phyloP scores from a whole-genome alignment of 30 jellyfish, hydroid and myxozoan genomes.

The Haliclystus octoradiatus region DNA sequence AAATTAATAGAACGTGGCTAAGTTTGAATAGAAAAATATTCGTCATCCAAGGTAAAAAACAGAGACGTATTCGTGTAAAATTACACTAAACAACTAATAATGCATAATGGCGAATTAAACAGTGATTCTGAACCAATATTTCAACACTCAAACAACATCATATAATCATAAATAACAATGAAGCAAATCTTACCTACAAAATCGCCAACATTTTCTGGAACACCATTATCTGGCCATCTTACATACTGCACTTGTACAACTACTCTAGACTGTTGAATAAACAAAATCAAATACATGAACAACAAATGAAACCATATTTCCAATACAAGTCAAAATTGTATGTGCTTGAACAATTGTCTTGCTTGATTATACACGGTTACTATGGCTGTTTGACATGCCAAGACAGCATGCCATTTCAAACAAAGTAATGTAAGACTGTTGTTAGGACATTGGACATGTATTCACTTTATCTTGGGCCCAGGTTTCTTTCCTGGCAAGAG shows the following conservation, averaged over 20 bases:
- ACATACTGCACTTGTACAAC: slow-evolving; percentile 79
- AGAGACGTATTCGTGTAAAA: not conserved
- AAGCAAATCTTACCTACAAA: slow-evolving; percentile 50
- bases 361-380: too few species aligned
- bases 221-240: slow-evolving; percentile 86
- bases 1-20: not conserved
- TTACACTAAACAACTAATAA: not conserved
- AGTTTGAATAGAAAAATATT: not conserved
- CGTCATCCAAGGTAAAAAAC: not conserved
- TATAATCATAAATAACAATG: too few species aligned
- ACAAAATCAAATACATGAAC: not conserved
- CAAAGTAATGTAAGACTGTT: too few species aligned
- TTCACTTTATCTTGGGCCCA: too few species aligned
- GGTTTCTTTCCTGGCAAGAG: too few species aligned
- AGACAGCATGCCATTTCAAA: too few species aligned
- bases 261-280: slow-evolving; percentile 43
- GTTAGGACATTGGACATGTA: too few species aligned
- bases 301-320: too few species aligned
- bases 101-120: not conserved
- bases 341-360: too few species aligned
- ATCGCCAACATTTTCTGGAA: slow-evolving; percentile 57
- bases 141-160: not conserved
- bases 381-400: too few species aligned
- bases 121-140: too few species aligned
- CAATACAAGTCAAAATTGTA: too few species aligned